These are phyloP conservation scores for Steinernema scapterisci DNA, from an alignment of 2,888 invertebrate genomes.

Conservation along the genomic window DNA sequence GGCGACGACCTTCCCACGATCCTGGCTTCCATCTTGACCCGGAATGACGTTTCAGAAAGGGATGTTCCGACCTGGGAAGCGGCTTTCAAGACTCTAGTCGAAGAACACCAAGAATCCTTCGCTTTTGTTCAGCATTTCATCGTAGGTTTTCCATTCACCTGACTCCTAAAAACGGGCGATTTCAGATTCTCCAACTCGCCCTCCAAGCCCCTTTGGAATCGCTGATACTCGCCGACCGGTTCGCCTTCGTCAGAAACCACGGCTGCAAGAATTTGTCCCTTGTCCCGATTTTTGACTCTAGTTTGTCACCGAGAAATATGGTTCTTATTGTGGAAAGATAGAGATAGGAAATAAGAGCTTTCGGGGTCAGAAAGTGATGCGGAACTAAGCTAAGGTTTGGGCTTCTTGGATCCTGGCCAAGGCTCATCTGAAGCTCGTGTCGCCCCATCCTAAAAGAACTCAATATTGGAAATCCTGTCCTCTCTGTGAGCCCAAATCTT, in stretches of 20 bases:
- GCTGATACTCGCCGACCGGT: slow-evolving; percentile 35
- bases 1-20: background rate
- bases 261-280: slow-evolving; percentile 10
- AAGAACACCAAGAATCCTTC: slow-evolving; percentile 1
- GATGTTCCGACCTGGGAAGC: background rate
- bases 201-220: slow-evolving; percentile 40
- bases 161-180: background rate
- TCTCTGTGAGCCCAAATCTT: too few species aligned
- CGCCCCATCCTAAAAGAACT: too few species aligned
- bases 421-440: too few species aligned
- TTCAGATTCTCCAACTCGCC: slow-evolving; percentile 40
- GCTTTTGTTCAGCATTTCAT: slow-evolving; percentile 12
- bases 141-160: background rate
- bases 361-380: too few species aligned
- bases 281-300: slow-evolving; percentile 27
- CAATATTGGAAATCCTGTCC: too few species aligned
- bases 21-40: background rate
- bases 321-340: slow-evolving; percentile 26
- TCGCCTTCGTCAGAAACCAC: slow-evolving; percentile 35
- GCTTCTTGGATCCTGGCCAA: too few species aligned
- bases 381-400: too few species aligned
- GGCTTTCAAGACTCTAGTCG: background rate
- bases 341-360: too few species aligned
- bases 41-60: background rate
- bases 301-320: slow-evolving; percentile 37